Evolutionary conservation across 2,113 vertebrate genomes (phyloP).

Genomic region (Sceloporus undulatus): DNA sequence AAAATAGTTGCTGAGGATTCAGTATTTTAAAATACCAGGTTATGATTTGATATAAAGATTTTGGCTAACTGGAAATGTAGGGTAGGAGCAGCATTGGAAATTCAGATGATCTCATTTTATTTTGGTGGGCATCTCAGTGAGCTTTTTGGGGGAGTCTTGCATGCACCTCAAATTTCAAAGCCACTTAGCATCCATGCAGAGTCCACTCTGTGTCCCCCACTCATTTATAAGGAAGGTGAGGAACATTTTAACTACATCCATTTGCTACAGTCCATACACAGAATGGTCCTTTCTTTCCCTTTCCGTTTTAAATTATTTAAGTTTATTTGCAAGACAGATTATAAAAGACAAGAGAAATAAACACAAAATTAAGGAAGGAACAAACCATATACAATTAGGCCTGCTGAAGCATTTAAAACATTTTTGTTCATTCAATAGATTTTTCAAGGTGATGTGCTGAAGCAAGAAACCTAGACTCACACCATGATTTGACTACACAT

Average conservation of each 20-base stretch:
- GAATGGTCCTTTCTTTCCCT: background rate
- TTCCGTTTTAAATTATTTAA: no score
- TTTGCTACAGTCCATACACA: background rate
- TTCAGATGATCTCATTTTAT: background rate
- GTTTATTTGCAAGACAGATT: no score
- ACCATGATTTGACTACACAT: background rate
- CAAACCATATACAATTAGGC: no score
- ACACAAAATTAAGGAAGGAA: no score
- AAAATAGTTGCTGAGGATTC: conserved; percentile 8
- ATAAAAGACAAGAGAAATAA: no score
- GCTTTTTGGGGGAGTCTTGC: background rate
- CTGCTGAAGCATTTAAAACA: no score
- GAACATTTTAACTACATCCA: no score
- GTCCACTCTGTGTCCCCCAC: background rate
- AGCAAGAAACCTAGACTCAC: background rate
- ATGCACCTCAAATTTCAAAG: background rate
- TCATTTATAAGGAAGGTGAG: background rate
- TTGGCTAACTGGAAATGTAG: background rate
- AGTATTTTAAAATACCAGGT: background rate
- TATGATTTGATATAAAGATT: background rate
- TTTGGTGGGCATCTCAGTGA: background rate
- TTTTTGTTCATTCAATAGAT: no score
- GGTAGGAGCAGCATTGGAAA: background rate
- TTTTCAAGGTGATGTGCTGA: background rate
- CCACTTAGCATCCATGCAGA: background rate